phyloP scores from a whole-genome alignment of 2,113 vertebrate genomes.

The Dicerorhinus sumatrensis region DNA sequence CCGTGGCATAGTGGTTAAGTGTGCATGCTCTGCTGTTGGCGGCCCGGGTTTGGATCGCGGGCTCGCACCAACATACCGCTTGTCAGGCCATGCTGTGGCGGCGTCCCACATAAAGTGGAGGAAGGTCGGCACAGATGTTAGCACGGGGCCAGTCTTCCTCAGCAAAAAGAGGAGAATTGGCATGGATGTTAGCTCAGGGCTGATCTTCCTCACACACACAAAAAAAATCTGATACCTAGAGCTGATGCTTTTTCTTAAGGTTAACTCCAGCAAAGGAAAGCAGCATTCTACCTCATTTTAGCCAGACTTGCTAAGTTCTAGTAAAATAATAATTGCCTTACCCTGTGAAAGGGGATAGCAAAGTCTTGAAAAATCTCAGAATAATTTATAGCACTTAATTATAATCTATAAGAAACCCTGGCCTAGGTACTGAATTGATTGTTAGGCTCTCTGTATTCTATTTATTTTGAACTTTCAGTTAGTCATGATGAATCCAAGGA shows the following conservation, averaged over 20 bases:
- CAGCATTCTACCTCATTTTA: not conserved
- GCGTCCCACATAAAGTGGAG: no score
- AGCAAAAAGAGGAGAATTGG: no score
- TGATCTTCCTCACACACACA: no score
- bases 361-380: constrained; percentile 47
- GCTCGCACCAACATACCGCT: no score
- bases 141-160: no score
- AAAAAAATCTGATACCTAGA: not conserved
- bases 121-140: no score
- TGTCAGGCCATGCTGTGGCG: no score
- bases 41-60: no score
- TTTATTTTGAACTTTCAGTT: constrained; percentile 58
- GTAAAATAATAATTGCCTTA: constrained; percentile 19
- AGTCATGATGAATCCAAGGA: constrained; percentile 43
- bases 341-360: not conserved
- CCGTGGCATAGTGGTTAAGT: no score
- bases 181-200: no score
- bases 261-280: constrained; percentile 32
- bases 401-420: constrained; percentile 23
- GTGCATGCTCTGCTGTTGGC: no score
- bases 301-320: constrained; percentile 36
- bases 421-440: not conserved
- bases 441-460: not conserved
- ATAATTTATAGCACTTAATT: constrained; percentile 40
- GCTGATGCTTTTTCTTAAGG: not conserved